Evolutionary conservation across 2,797 vertebrate genomes (phyloP).

Genomic region (Lophotriccus pileatus): DNA sequence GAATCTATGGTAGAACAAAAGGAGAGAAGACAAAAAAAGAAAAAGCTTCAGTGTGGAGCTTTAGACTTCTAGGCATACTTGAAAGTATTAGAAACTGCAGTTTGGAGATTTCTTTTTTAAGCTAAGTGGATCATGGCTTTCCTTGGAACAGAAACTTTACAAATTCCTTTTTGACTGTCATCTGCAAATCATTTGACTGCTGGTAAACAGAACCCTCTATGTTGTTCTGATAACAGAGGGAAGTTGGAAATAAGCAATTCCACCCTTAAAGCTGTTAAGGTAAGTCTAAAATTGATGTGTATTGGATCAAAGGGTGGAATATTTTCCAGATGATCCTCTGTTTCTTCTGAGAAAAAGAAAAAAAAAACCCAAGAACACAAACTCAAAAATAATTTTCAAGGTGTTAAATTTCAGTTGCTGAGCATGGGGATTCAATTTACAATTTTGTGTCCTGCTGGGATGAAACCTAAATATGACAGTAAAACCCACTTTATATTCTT

Average conservation of each 20-base stretch:
- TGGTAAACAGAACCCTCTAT: slow-evolving; percentile 37
- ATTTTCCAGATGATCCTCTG: slow-evolving; percentile 54
- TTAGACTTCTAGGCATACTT: slow-evolving; percentile 11
- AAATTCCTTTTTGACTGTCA: slow-evolving; percentile 57
- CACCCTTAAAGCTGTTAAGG: slow-evolving; percentile 31
- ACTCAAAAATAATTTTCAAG: neutral
- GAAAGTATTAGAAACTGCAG: slow-evolving; percentile 31
- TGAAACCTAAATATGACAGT: neutral
- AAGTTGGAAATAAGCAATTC: slow-evolving; percentile 54
- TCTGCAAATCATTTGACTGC: slow-evolving; percentile 61
- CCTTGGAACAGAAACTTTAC: slow-evolving; percentile 17
- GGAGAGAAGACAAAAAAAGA: neutral
- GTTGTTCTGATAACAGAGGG: slow-evolving; percentile 39
- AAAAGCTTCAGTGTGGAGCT: neutral
- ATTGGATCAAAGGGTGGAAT: slow-evolving; percentile 56
- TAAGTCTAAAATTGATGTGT: slow-evolving; percentile 46
- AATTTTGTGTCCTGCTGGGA: neutral
- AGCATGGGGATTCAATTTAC: neutral
- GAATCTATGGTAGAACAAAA: neutral
- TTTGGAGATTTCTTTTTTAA: neutral
- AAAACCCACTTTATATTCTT: neutral
- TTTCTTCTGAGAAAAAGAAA: slow-evolving; percentile 12
- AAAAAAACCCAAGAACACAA: neutral
- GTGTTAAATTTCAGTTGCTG: neutral
- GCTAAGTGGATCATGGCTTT: slow-evolving; percentile 11